Percentiles rank a stretch among this genome's conserved stretches.
phyloP scores from a whole-genome alignment of 2,797 vertebrate genomes.

The Phataginus tetradactyla region DNA sequence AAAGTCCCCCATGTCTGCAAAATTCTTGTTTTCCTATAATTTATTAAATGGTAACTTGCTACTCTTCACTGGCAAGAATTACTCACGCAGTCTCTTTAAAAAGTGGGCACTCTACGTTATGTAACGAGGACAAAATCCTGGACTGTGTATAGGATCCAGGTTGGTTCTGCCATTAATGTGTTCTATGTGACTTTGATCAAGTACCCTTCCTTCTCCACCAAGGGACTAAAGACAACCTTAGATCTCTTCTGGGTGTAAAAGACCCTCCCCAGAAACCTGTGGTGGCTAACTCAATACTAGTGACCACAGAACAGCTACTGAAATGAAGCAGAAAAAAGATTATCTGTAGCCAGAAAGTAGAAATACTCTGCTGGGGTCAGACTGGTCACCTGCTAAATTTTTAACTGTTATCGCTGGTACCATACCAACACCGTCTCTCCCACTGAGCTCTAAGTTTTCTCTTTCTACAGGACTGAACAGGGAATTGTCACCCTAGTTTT shows the following conservation, averaged over 20 bases:
- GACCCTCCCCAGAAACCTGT: not conserved
- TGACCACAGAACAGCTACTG: too few relatives aligned
- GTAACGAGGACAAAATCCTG: not conserved
- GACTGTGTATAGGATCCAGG: not conserved
- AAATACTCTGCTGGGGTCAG: not conserved
- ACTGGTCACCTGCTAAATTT: not conserved
- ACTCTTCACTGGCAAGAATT: not conserved
- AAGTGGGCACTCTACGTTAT: not conserved
- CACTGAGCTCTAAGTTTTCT: not conserved
- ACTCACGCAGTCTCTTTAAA: not conserved
- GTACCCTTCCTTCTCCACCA: not conserved
- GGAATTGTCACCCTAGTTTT: not conserved
- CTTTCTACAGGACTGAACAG: not conserved
- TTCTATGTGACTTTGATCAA: not conserved
- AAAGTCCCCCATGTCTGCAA: not conserved
- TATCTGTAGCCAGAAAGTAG: not conserved
- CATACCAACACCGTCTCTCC: not conserved
- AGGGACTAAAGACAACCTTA: not conserved
- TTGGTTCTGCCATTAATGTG: not conserved
- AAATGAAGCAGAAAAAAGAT: not conserved
- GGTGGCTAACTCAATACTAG: not conserved
- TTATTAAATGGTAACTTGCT: not conserved
- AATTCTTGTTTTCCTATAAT: not conserved
- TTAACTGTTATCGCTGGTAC: not conserved
- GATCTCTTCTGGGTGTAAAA: not conserved